Evolutionary conservation across 2,888 invertebrate genomes (phyloP).

Genomic region (Luperina testacea): DNA sequence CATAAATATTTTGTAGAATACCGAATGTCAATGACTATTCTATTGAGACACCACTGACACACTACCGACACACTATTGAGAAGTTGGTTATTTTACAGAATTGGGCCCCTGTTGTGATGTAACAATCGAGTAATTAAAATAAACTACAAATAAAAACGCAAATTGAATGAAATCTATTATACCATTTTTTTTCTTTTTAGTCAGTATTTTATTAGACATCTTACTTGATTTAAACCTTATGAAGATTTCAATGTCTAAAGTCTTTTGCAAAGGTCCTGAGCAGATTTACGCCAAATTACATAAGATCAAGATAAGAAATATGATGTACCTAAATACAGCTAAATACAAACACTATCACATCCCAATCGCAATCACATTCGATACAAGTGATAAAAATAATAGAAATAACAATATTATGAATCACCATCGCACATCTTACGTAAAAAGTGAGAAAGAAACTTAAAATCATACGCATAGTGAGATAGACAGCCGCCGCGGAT

Average conservation of each 20-base stretch:
- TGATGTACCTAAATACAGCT: slow-evolving; percentile 19
- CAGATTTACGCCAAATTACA: not conserved
- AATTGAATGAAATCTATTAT: slow-evolving; percentile 39
- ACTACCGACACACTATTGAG: no score
- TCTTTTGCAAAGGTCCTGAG: not conserved
- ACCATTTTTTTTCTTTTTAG: slow-evolving; percentile 9
- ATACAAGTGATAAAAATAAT: slow-evolving; percentile 51
- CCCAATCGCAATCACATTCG: slow-evolving; percentile 44
- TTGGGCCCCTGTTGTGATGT: slow-evolving; percentile 47
- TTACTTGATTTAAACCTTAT: not conserved
- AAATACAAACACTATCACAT: slow-evolving; percentile 30
- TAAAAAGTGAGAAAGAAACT: slow-evolving; percentile 74
- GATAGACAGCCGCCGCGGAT: slow-evolving; percentile 76
- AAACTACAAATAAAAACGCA: slow-evolving; percentile 37
- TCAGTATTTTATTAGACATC: not conserved
- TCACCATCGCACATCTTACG: slow-evolving; percentile 68
- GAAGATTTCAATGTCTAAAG: not conserved
- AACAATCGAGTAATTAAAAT: slow-evolving; percentile 52
- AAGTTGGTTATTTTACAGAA: no score
- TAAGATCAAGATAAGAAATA: not conserved
- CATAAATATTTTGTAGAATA: no score
- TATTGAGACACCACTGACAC: no score
- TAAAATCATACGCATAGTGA: slow-evolving; percentile 65
- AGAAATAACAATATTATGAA: slow-evolving; percentile 52
- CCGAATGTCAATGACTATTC: no score